A percentile compares a stretch with the other conserved stretches of the same genome.
Conservation (phyloP, 1,140 invertebrate genomes). For the Lordiphosa collinella region DNA sequence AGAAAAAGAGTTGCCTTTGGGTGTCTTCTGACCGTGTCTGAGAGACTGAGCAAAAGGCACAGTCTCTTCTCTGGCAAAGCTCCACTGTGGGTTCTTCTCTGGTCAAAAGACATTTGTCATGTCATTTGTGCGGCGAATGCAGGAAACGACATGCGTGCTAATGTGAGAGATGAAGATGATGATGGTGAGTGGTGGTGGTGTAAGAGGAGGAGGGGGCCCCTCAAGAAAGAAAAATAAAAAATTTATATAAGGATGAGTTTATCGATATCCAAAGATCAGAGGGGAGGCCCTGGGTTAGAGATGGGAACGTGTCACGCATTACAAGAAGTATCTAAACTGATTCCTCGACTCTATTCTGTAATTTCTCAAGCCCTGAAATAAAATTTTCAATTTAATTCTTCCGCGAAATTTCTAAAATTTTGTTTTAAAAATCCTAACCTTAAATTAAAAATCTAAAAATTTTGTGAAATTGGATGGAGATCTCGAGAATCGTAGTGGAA, state of each 20-base stretch:
- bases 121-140: slow-evolving; percentile 63
- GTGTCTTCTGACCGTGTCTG: too few relatives aligned
- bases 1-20: too few relatives aligned
- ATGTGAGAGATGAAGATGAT: slow-evolving; percentile 32
- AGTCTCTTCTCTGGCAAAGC: neutral
- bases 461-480: too few relatives aligned
- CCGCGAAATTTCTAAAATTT: too few relatives aligned
- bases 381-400: too few relatives aligned
- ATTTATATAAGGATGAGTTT: slow-evolving; percentile 58
- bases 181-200: slow-evolving; percentile 8
- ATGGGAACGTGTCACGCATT: neutral
- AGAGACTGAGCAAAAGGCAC: too few relatives aligned
- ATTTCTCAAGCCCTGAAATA: too few relatives aligned
- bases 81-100: slow-evolving; percentile 33
- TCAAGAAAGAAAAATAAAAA: neutral
- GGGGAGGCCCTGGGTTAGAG: neutral
- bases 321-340: too few relatives aligned
- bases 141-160: slow-evolving; percentile 70
- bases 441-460: too few relatives aligned
- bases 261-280: slow-evolving; percentile 55
- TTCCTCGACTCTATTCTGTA: too few relatives aligned
- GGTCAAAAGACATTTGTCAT: slow-evolving; percentile 77
- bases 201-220: slow-evolving; percentile 6
- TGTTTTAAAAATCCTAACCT: too few relatives aligned
- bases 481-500: too few relatives aligned